phyloP scores from a whole-genome alignment of 2,888 invertebrate genomes.

The Cheilosia vernalis region DNA sequence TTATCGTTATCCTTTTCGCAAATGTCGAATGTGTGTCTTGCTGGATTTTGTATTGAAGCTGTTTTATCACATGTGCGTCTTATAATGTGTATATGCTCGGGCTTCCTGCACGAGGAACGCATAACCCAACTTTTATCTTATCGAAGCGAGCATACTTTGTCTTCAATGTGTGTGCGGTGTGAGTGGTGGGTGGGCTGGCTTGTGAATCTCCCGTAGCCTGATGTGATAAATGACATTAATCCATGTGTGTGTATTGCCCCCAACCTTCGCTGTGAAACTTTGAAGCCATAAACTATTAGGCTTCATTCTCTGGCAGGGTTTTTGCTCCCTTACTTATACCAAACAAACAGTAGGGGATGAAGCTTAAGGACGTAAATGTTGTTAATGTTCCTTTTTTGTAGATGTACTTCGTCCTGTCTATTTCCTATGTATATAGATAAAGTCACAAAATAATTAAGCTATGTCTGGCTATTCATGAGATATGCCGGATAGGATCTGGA shows the following conservation, averaged over 20 bases:
- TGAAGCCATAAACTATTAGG: constrained; percentile 62
- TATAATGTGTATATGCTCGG: constrained; percentile 35
- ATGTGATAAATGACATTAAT: constrained; percentile 68
- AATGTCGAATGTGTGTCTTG: constrained; percentile 56
- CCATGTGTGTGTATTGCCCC: constrained; percentile 34
- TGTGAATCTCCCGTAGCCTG: constrained; percentile 13
- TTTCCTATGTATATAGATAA: not conserved
- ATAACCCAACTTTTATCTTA: constrained; percentile 42
- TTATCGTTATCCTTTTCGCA: constrained; percentile 81
- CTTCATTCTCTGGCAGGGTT: constrained; percentile 19
- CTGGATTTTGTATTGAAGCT: constrained; percentile 25
- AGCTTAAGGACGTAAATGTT: not conserved
- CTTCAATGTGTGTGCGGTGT: not conserved
- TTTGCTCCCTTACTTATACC: not conserved
- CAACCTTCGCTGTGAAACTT: constrained; percentile 35
- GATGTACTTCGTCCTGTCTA: not conserved
- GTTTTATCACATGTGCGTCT: constrained; percentile 62
- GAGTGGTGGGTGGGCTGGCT: not conserved
- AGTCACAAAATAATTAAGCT: constrained; percentile 9
- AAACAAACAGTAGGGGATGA: not conserved
- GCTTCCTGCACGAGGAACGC: not conserved
- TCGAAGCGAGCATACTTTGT: constrained; percentile 6
- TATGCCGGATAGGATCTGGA: not conserved
- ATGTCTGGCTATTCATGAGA: not conserved
- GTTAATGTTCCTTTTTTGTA: constrained; percentile 3